A percentile compares a stretch with the other conserved stretches of the same genome.
Evolutionary conservation across 2,797 vertebrate species (phyloP).

Genomic region (Enteromius anoplus): DNA sequence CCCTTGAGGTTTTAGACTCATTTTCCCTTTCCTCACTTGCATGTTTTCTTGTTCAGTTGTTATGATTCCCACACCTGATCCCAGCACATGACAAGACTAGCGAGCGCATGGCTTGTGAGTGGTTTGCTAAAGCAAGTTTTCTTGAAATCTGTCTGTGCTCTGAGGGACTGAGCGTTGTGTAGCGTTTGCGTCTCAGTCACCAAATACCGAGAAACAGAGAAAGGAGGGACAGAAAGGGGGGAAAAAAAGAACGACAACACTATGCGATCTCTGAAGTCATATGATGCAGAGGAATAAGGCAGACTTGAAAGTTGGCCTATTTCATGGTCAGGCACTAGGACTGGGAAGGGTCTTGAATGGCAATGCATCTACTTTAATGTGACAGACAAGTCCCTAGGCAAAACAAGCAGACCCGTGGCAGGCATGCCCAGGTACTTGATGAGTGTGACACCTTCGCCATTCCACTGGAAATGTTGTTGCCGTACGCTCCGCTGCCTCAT

Average conservation of each 20-base stretch:
- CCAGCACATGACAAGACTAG: slow-evolving; percentile 54
- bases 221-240: slow-evolving; percentile 36
- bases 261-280: slow-evolving; percentile 73
- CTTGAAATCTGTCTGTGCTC: slow-evolving; percentile 65
- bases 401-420: slow-evolving; percentile 75
- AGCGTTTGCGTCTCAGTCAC: slow-evolving; percentile 71
- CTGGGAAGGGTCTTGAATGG: slow-evolving; percentile 80
- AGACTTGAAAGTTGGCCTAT: slow-evolving; percentile 86
- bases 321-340: slow-evolving; percentile 81
- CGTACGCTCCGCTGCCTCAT: slow-evolving; percentile 78
- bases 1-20: slow-evolving; percentile 48
- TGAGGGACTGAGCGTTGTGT: slow-evolving; percentile 60
- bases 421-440: slow-evolving; percentile 82
- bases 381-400: slow-evolving; percentile 85
- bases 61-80: slow-evolving; percentile 55
- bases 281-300: slow-evolving; percentile 75
- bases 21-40: slow-evolving; percentile 46
- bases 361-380: slow-evolving; percentile 83
- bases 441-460: slow-evolving; percentile 82
- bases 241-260: slow-evolving; percentile 65
- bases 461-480: slow-evolving; percentile 78
- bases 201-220: slow-evolving; percentile 65
- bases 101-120: slow-evolving; percentile 53
- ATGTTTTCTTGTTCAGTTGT: slow-evolving; percentile 51
- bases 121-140: slow-evolving; percentile 57